These are phyloP conservation scores for Propithecus coquereli DNA, from an alignment of 2,113 vertebrate species.

Conservation along the genomic window DNA sequence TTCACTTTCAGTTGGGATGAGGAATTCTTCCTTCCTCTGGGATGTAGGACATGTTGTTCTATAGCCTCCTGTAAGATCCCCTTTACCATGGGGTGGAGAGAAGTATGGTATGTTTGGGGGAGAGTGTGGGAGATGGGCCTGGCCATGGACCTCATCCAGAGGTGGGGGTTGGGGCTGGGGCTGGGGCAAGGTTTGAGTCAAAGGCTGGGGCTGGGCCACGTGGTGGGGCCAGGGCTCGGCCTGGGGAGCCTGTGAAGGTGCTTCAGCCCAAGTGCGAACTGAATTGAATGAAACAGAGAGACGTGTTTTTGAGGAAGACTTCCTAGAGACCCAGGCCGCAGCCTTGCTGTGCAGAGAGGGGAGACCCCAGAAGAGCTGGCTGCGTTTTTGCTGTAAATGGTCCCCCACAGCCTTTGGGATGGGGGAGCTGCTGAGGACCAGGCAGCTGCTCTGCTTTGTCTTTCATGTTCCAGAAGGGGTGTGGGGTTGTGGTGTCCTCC, in stretches of 20 bases:
- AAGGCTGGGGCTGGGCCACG: neutral
- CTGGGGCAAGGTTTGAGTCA: neutral
- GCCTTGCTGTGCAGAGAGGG: neutral
- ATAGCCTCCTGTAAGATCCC: too few relatives aligned
- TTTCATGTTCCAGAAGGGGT: neutral
- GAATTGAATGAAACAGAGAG: neutral
- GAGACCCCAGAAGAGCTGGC: neutral
- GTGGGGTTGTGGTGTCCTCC: neutral
- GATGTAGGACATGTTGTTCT: neutral
- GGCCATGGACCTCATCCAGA: neutral
- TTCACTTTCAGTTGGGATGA: neutral
- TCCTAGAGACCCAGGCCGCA: neutral
- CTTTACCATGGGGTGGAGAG: neutral
- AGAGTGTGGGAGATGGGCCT: neutral
- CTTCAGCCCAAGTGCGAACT: neutral
- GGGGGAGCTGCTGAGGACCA: neutral
- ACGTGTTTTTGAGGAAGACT: accelerated
- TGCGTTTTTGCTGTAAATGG: neutral
- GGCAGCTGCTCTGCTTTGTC: neutral
- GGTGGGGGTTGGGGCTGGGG: neutral
- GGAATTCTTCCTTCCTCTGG: neutral
- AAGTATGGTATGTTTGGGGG: neutral
- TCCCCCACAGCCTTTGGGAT: neutral
- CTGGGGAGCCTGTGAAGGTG: neutral
- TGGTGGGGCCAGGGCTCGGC: neutral